Evolutionary conservation across 2,797 vertebrate species (phyloP), one percentile per base, ranked within the genome.

Genomic region (Platalea minor): DNA sequence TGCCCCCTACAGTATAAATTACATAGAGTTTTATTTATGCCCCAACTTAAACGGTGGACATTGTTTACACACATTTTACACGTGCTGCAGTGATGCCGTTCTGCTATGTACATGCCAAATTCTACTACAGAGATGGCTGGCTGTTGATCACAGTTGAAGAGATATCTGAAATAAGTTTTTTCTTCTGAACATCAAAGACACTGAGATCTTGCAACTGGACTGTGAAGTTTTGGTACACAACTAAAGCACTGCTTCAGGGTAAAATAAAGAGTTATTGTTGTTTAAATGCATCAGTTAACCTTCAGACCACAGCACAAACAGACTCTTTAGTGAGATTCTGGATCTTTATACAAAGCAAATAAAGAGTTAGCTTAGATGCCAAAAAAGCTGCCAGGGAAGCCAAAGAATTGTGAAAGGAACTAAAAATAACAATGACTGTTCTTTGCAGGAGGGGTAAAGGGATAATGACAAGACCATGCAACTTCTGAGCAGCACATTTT

Each of bases 51-150:
- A 84, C 16, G 37, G 26, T 78, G 61, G 65, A n/a, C 18, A 6
- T 13, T 26, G 56, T 4, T 39, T 46, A 81, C n/a, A 74, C 7
- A 33, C 25, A 54, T 73, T 74, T 77, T 39, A 75, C 37, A 21
- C 0, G 1, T 37, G 53, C 25, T 3, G 1, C 10, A 37, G 68
- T 12, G 7, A 73, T 74, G 64, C 13, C 2, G 0, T 60, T 92
- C 50, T 68, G 18, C 50, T 61, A 10, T 3, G 11, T 39, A 60
- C 20, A 4, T 18, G 39, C 20, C 54, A 69, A 28, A 39, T 35
- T 89, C 37, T 51, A 53, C 28, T 51, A 79, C 31, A 85, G 56
- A 86, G 35, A 53, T 53, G 9, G 5, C 25, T 74, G 46, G 13
- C 19, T 65, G 43, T 43, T 5, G 3, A 26, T 13, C 45, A 54